Conservation (phyloP, 2,113 vertebrate genomes). For the Fukomys damarensis region DNA sequence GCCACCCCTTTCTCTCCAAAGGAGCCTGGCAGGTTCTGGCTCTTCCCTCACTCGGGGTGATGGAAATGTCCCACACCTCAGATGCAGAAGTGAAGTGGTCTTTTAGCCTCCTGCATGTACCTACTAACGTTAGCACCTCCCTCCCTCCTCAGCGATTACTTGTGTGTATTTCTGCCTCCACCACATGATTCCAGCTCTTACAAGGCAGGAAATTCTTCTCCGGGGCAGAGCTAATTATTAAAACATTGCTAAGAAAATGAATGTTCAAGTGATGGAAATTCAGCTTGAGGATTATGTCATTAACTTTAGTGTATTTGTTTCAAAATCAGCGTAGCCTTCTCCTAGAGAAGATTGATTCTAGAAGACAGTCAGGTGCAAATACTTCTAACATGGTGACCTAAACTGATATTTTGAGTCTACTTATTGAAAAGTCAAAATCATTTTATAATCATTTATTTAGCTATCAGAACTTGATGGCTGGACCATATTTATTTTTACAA, state of each 20-base stretch:
- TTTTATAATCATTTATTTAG: not conserved
- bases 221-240: not conserved
- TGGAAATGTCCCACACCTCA: not conserved
- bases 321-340: not conserved
- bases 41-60: not conserved
- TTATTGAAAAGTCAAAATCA: not conserved
- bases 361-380: not conserved
- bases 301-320: not conserved
- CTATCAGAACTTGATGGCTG: not conserved
- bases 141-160: conserved; percentile 7
- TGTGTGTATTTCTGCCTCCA: not conserved
- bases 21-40: not conserved
- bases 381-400: not conserved
- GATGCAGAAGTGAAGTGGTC: no score
- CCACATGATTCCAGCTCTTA: conserved; percentile 26
- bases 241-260: not conserved
- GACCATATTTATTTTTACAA: not conserved
- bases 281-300: not conserved
- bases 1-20: not conserved
- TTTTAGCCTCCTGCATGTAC: no score
- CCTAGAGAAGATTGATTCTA: not conserved
- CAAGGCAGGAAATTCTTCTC: not conserved
- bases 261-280: not conserved
- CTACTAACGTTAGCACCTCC: not conserved
- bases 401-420: not conserved